phyloP scores from a whole-genome alignment of 2,888 invertebrate species.

The Ornithoptera priamus region DNA sequence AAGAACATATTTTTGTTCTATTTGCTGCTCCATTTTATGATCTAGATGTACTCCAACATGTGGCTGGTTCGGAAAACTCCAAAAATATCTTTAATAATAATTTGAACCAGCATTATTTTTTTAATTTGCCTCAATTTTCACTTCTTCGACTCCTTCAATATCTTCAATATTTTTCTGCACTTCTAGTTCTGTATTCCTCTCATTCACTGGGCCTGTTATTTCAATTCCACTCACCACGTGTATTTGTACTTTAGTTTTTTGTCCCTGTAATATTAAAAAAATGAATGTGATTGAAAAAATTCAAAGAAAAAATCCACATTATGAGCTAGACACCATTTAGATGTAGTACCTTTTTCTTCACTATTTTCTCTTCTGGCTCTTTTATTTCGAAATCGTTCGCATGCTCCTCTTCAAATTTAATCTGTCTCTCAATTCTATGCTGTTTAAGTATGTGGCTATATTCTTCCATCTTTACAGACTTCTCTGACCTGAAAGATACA shows the following conservation, averaged over 20 bases:
- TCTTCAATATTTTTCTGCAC: neutral
- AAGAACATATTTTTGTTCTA: no score
- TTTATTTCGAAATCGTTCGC: neutral
- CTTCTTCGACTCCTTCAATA: neutral
- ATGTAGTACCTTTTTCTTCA: no score
- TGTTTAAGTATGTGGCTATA: conserved; percentile 1
- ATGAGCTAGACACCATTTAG: no score
- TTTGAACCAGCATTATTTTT: no score
- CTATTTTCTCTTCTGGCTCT: neutral
- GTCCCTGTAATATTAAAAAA: neutral
- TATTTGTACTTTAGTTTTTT: neutral
- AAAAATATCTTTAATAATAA: no score
- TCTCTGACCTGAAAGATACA: neutral
- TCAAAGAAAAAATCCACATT: no score
- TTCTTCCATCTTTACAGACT: neutral
- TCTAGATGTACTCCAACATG: no score
- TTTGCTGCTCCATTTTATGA: no score
- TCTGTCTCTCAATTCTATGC: conserved; percentile 1
- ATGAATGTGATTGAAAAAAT: no score
- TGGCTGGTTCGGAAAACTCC: no score
- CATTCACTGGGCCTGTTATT: neutral
- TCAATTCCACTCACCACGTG: neutral
- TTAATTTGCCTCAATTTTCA: no score
- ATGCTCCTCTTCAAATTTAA: conserved; percentile 6
- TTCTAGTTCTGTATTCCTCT: neutral